phyloP scores from a whole-genome alignment of 2,888 invertebrate species.

The Phrixothrix hirtus region DNA sequence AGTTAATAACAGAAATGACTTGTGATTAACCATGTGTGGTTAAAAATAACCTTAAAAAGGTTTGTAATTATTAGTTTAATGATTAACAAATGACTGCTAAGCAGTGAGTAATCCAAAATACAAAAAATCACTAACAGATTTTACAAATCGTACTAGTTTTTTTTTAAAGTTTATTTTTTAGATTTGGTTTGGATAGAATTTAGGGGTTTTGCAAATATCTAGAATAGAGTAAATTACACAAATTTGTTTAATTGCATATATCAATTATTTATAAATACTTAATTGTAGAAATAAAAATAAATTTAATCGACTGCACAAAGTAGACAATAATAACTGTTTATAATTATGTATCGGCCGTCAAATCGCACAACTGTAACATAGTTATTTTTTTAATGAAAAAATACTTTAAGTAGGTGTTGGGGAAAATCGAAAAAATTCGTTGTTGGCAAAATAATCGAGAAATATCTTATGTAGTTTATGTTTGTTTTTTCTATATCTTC shows the following conservation, averaged over 20 bases:
- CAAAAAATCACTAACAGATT: slow-evolving; percentile 38
- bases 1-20: slow-evolving; percentile 27
- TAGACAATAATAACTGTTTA: slow-evolving; percentile 47
- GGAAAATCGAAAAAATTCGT: slow-evolving; percentile 19
- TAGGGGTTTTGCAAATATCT: slow-evolving; percentile 53
- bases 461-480: slow-evolving; percentile 18
- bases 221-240: slow-evolving; percentile 38
- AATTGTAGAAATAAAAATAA: slow-evolving; percentile 23
- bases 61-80: slow-evolving; percentile 46
- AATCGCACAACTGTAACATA: slow-evolving; percentile 32
- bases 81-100: slow-evolving; percentile 47
- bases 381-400: slow-evolving; percentile 22
- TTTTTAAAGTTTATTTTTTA: slow-evolving; percentile 38
- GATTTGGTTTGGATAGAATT: slow-evolving; percentile 50
- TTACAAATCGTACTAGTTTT: slow-evolving; percentile 48
- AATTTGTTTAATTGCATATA: slow-evolving; percentile 33
- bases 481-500: slow-evolving; percentile 21
- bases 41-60: slow-evolving; percentile 49
- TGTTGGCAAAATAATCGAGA: slow-evolving; percentile 12
- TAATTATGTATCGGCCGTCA: slow-evolving; percentile 33
- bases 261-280: slow-evolving; percentile 30
- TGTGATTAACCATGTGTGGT: slow-evolving; percentile 51
- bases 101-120: slow-evolving; percentile 49
- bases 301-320: slow-evolving; percentile 53
- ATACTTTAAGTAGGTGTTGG: slow-evolving; percentile 27